Evolutionary conservation across 92 coral and sea anemone species (phyloP).

Genomic region (Palythoa heliodiscus): DNA sequence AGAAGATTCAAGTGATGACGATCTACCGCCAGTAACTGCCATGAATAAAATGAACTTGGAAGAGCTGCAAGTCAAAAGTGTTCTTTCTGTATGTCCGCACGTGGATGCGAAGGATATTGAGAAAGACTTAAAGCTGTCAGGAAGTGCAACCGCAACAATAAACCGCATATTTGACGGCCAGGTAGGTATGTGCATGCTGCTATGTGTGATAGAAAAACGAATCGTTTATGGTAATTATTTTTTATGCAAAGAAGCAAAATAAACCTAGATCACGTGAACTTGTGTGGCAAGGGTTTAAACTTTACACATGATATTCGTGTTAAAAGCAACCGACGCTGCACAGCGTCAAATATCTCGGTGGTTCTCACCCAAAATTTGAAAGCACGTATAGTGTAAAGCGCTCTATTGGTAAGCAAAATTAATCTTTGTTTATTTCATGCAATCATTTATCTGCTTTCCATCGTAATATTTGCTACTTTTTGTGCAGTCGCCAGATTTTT

Average conservation of each 20-base stretch:
- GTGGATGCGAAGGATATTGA: conserved; percentile 60
- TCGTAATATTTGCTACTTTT: no score
- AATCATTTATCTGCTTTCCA: no score
- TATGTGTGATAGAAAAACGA: neutral
- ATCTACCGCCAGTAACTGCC: neutral
- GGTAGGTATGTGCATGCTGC: conserved; percentile 51
- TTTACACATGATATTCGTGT: no score
- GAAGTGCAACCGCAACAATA: conserved; percentile 68
- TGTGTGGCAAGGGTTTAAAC: no score
- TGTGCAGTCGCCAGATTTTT: no score
- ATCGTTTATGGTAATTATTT: neutral
- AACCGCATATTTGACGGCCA: conserved; percentile 91
- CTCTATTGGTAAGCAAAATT: no score
- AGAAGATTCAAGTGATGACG: conserved; percentile 27
- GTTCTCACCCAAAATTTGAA: no score
- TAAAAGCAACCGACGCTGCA: no score
- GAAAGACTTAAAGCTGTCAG: conserved; percentile 73
- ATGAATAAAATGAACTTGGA: neutral
- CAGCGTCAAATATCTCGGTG: no score
- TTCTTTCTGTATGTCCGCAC: conserved; percentile 78
- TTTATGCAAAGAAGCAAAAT: neutral
- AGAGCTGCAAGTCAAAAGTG: conserved; percentile 46
- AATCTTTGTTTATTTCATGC: no score
- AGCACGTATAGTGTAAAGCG: no score
- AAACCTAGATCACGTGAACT: neutral